phyloP scores from a whole-genome alignment of 2,888 invertebrate genomes.

The Tiphia femorata region DNA sequence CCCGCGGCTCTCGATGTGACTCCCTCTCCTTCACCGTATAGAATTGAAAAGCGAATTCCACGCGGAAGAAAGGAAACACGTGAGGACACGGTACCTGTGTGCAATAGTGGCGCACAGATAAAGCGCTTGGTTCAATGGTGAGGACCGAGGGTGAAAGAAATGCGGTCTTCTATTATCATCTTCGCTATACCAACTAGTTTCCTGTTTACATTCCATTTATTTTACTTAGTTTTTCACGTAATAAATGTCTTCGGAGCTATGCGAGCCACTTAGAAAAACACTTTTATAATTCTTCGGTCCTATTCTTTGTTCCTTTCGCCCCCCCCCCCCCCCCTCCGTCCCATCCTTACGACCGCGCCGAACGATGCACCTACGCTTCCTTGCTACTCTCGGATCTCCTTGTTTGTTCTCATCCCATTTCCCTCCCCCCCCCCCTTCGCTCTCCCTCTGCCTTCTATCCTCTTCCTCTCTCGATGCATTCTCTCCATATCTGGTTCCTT shows the following conservation, averaged over 20 bases:
- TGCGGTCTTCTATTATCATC: conserved; percentile 14
- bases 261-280: conserved; percentile 53
- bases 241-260: conserved; percentile 53
- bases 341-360: no score
- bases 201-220: conserved; percentile 52
- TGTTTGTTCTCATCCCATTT: no score
- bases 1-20: no score
- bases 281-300: conserved; percentile 47
- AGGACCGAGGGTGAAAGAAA: conserved; percentile 1
- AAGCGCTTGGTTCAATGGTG: not conserved
- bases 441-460: not conserved
- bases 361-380: no score
- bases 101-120: no score
- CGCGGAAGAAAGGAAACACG: no score
- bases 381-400: no score
- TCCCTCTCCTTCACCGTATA: no score
- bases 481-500: no score
- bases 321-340: conserved; percentile 18
- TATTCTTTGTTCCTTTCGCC: not conserved
- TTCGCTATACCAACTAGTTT: conserved; percentile 34
- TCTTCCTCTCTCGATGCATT: no score
- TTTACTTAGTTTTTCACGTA: conserved; percentile 54
- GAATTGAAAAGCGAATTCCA: no score
- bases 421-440: not conserved
- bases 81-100: no score